Base-by-base conservation (phyloP, 1,140 invertebrate genomes). In the Zaprionus inermis region DNA sequence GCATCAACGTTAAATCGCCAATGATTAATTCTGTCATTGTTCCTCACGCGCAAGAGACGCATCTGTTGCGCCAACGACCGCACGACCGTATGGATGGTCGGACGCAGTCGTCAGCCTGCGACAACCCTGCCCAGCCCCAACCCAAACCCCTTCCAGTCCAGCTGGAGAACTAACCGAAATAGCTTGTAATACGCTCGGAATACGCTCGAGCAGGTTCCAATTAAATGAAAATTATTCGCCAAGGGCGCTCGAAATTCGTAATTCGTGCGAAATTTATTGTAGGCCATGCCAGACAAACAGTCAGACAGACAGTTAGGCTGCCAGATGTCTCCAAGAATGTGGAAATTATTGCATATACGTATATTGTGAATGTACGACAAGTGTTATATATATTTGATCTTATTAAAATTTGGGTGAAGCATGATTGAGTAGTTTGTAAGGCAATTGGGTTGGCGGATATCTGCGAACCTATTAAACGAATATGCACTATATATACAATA, bases 11-110 rank as follows among this genome's bases (percentile, higher is more conserved):
- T 68, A 86, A 86, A 67, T 80, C 79, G 78, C 76, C 70, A 82
- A 83, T 88, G 83, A 88, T 88, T 83, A 88, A 88, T 88, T 88
- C 79, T 80, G 32, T 65, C 72, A 88, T 88, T 88, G 83, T 88
- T 88, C 79, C 38, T 44, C 38, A 44, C 38, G 38, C 82, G 76
- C 79, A 63, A 83, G 77, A 82, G 72, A 70, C 77, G 77, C 83
- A 88, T 88, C 82, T 86, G 83, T 88, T 86, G 83, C 83, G 81
- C 78, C 82, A 85, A 86, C 69, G 79, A 86, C 72, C 83, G 72
- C 41, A 63, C 79, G 24, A 28, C 24, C 3, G 24, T 28, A 28
- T 28, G 76, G 61, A 28, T 24, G 54, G 64, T 22, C 57, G 36
- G 56, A 18, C 22, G 54, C 28, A 52, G 58, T 12, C 51, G 30